Base-by-base conservation (phyloP, 1,140 invertebrate genomes). In the Achatina immaculata region DNA sequence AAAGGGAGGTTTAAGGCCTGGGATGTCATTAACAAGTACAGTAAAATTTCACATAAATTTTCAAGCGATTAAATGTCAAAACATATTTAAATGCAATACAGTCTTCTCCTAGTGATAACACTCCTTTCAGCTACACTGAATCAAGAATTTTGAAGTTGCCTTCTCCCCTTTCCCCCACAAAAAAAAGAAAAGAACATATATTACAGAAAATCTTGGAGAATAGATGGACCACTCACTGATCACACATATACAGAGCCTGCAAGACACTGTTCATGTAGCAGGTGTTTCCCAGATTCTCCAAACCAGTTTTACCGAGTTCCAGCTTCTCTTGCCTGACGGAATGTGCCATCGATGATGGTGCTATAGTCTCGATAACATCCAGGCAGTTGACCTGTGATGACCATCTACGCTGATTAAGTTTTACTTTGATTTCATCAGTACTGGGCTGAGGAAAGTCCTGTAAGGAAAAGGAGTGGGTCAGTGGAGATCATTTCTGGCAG, bases 181-280 rank as follows among this genome's bases (percentile, higher is more conserved):
- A n/a, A n/a, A n/a, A n/a, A n/a, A n/a, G n/a, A n/a, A n/a, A n/a
- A n/a, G n/a, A n/a, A n/a, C n/a, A n/a, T n/a, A n/a, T n/a, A n/a
- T n/a, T n/a, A n/a, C n/a, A n/a, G n/a, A n/a, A n/a, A n/a, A n/a
- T n/a, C n/a, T n/a, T n/a, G n/a, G n/a, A n/a, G n/a, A n/a, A n/a
- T n/a, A n/a, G n/a, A 19, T 48, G 36, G 42, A 38, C 40, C 24
- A 94, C 94, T 92, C 93, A 96, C 93, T 94, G 93, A 89, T 94
- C 94, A 51, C 95, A 96, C 93, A 95, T 95, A 75, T 94, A 94
- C 31, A 97, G 91, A 0, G 95, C 95, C 94, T 91, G 90, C 75
- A 91, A 58, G 0, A 91, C 84, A 68, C 88, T 88, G 85, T 91
- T 91, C 87, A 90, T 89, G 81, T 88, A 91, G 68, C 90, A 91